phyloP scores from a whole-genome alignment of 2,888 invertebrate genomes.

The Dasypogon diadema region DNA sequence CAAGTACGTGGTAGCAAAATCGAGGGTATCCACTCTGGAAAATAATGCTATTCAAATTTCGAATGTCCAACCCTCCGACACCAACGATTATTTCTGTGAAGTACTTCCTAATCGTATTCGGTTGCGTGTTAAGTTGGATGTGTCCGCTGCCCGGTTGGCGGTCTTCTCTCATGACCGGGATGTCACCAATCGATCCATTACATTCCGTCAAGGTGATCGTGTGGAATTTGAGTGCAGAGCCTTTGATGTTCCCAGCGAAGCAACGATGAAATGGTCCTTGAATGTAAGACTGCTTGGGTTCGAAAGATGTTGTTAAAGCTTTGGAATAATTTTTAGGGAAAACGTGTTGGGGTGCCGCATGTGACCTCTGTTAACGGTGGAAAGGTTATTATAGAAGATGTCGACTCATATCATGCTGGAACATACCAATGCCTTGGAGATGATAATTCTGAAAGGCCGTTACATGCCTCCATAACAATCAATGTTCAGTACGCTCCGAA shows the following conservation, averaged over 20 bases:
- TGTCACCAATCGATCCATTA: slow-evolving; percentile 63
- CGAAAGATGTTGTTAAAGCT: neutral
- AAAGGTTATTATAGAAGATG: slow-evolving; percentile 60
- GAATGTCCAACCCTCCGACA: slow-evolving; percentile 61
- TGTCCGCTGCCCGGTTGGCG: slow-evolving; percentile 59
- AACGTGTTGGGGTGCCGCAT: slow-evolving; percentile 58
- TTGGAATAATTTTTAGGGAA: slow-evolving; percentile 59
- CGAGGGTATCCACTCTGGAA: slow-evolving; percentile 60
- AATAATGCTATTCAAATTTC: slow-evolving; percentile 63
- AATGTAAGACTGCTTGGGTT: slow-evolving; percentile 60
- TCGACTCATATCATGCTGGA: slow-evolving; percentile 63
- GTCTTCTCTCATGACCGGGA: slow-evolving; percentile 63
- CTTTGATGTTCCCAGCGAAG: slow-evolving; percentile 57
- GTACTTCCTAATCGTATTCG: slow-evolving; percentile 62
- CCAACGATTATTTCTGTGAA: slow-evolving; percentile 62
- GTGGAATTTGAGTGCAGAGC: slow-evolving; percentile 63
- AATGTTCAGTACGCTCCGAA: slow-evolving; percentile 64
- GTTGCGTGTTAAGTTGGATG: slow-evolving; percentile 58
- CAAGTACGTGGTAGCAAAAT: slow-evolving; percentile 58
- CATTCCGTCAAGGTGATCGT: slow-evolving; percentile 64
- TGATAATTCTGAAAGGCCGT: slow-evolving; percentile 61
- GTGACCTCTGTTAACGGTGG: slow-evolving; percentile 59
- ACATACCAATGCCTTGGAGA: slow-evolving; percentile 66
- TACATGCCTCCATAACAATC: slow-evolving; percentile 63
- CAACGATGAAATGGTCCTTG: slow-evolving; percentile 64